These are phyloP conservation scores for Diorhabda carinulata DNA, from an alignment of 1,140 invertebrate species.

Conservation along the genomic window DNA sequence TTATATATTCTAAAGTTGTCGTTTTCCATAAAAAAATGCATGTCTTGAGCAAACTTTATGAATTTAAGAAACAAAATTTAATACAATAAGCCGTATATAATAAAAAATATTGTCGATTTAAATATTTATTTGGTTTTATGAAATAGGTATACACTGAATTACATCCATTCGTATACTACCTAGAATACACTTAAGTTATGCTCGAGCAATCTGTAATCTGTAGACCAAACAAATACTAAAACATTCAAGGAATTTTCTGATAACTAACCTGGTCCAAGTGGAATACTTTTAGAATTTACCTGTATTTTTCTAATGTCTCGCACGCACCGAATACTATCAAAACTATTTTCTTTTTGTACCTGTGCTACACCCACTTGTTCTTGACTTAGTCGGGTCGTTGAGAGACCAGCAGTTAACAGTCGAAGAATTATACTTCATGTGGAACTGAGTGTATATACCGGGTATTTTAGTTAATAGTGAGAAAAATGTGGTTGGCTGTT, in stretches of 20 bases:
- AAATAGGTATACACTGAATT: too few species aligned
- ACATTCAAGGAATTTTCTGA: conserved; percentile 34
- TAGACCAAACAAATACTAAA: conserved; percentile 26
- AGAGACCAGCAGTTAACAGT: conserved; percentile 4
- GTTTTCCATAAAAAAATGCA: too few species aligned
- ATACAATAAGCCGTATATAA: too few species aligned
- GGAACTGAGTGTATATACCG: not conserved
- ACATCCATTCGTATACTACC: not conserved
- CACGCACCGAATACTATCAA: conserved; percentile 16
- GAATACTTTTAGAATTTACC: conserved; percentile 34
- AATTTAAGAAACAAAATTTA: too few species aligned
- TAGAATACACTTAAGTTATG: conserved; percentile 20
- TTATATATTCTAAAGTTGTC: too few species aligned
- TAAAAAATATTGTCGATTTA: too few species aligned
- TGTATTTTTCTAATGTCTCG: conserved; percentile 2
- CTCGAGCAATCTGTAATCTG: conserved; percentile 29
- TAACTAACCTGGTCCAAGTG: conserved; percentile 34
- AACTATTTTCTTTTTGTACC: conserved; percentile 37
- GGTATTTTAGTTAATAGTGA: conserved; percentile 16
- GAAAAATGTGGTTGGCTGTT: conserved; percentile 5
- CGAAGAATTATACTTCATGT: not conserved
- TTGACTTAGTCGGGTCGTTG: conserved; percentile 18
- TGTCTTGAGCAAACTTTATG: too few species aligned
- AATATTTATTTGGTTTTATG: too few species aligned
- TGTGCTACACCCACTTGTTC: conserved; percentile 43